These are phyloP conservation scores for Dreissena polymorpha DNA, from an alignment of 1,140 invertebrate genomes.

Conservation along the genomic window DNA sequence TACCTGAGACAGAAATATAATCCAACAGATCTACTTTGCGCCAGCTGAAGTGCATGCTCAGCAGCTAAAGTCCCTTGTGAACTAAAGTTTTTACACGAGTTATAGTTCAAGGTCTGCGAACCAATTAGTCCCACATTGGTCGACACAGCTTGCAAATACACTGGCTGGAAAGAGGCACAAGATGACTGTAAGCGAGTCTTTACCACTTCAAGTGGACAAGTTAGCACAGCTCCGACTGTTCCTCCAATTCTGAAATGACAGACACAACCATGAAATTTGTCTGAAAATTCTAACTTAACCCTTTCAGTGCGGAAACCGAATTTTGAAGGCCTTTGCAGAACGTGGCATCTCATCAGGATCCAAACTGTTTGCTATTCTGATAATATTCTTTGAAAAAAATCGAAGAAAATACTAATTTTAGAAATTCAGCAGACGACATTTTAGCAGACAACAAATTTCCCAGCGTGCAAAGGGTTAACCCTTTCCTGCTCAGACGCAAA, in stretches of 20 bases:
- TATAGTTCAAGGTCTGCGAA: slow-evolving; percentile 28
- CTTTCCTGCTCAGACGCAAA: too few species aligned
- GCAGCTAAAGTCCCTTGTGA: slow-evolving; percentile 18
- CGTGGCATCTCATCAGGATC: too few species aligned
- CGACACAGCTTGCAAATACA: slow-evolving; percentile 27
- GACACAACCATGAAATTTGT: not conserved
- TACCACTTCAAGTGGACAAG: slow-evolving; percentile 98
- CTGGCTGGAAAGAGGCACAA: slow-evolving; percentile 68
- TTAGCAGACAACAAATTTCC: too few species aligned
- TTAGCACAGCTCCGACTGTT: slow-evolving; percentile 96
- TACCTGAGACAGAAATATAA: slow-evolving; percentile 53
- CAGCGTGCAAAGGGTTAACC: too few species aligned
- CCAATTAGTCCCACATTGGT: slow-evolving; percentile 17
- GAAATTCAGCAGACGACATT: too few species aligned
- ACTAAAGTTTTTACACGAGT: not conserved
- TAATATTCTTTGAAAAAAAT: too few species aligned
- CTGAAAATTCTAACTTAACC: not conserved
- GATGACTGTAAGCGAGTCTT: slow-evolving; percentile 99
- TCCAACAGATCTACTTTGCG: slow-evolving; percentile 53
- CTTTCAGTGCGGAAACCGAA: too few species aligned
- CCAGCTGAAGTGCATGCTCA: slow-evolving; percentile 36
- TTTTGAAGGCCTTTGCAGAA: too few species aligned
- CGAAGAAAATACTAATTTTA: too few species aligned
- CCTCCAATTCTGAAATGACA: slow-evolving; percentile 90
- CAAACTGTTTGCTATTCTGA: too few species aligned